phyloP scores from a whole-genome alignment of 2,888 invertebrate genomes.

The Eupithecia pulchellata region DNA sequence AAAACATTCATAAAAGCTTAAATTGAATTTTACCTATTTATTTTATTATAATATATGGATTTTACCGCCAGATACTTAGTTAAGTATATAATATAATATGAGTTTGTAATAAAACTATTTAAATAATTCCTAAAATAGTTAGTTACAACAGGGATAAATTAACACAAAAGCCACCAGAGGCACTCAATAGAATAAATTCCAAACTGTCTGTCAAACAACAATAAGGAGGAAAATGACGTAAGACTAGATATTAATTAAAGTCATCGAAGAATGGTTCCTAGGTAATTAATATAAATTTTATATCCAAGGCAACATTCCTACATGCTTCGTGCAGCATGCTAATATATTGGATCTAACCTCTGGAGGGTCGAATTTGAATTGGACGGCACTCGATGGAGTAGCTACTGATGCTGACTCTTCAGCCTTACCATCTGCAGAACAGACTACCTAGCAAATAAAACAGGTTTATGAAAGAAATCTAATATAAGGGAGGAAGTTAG shows the following conservation, averaged over 20 bases:
- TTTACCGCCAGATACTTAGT: neutral
- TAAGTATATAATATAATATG: neutral
- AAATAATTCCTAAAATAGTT: neutral
- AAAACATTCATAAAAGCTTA: neutral
- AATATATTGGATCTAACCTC: constrained; percentile 76
- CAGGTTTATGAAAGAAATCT: neutral
- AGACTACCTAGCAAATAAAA: constrained; percentile 8
- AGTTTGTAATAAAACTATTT: neutral
- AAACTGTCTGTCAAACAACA: neutral
- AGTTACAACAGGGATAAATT: neutral
- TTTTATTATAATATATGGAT: too few relatives aligned
- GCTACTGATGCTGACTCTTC: constrained; percentile 57
- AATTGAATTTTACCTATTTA: too few relatives aligned
- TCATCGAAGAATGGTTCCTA: neutral
- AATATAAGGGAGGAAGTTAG: neutral
- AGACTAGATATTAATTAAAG: neutral
- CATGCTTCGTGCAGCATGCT: constrained; percentile 54
- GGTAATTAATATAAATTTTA: neutral
- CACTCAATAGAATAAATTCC: neutral
- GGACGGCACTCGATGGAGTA: constrained; percentile 71
- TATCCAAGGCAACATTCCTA: neutral
- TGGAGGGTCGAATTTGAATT: constrained; percentile 87
- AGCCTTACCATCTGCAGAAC: neutral
- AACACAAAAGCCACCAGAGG: neutral
- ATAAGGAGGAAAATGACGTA: neutral